These are phyloP conservation scores for Torymus texanus DNA, from an alignment of 2,888 invertebrate species.

Conservation along the genomic window DNA sequence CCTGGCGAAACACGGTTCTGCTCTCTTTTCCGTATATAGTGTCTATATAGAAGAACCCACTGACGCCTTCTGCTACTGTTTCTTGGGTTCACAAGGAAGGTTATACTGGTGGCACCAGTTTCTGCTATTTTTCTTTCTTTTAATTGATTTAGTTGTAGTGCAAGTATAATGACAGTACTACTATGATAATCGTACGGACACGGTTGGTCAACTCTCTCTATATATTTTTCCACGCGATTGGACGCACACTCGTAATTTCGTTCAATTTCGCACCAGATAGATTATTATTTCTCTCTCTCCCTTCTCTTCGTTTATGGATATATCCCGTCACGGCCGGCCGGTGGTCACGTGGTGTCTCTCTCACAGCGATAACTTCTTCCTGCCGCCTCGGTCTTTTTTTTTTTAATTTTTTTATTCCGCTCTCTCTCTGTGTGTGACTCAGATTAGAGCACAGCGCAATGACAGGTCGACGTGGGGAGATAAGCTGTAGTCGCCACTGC, in stretches of 20 bases:
- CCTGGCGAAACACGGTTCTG: slow-evolving; percentile 42
- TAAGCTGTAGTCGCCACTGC: background rate
- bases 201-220: background rate
- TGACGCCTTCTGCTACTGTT: background rate
- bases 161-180: no score
- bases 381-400: background rate
- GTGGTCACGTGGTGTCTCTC: slow-evolving; percentile 15
- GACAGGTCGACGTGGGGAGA: background rate
- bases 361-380: slow-evolving; percentile 19
- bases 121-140: no score
- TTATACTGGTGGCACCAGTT: no score
- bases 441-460: background rate
- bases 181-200: no score
- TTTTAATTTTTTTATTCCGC: background rate
- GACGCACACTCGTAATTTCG: background rate
- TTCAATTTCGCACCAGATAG: slow-evolving; percentile 7
- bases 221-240: background rate
- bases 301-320: background rate
- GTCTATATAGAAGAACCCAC: no score
- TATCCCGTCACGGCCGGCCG: slow-evolving; percentile 4
- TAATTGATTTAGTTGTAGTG: no score
- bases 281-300: background rate
- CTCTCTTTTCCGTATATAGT: slow-evolving; percentile 28
- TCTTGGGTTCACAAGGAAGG: background rate
- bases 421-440: background rate